Conservation (phyloP, 2,113 vertebrate genomes). For the Perognathus longimembris region DNA sequence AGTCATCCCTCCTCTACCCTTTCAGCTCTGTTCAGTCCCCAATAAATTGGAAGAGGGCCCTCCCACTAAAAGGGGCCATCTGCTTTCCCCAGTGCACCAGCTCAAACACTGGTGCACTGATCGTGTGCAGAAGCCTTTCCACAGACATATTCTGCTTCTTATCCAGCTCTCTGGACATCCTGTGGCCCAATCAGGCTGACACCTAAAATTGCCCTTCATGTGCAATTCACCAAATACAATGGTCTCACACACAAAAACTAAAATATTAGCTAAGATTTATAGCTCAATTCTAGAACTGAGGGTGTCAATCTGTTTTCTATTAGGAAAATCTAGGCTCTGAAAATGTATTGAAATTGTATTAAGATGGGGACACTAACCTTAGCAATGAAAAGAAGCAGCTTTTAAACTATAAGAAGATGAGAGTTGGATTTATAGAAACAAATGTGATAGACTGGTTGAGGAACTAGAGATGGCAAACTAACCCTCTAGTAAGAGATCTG, state of each 20-base stretch:
- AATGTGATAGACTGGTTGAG: not conserved
- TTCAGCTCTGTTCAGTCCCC: not conserved
- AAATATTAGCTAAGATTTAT: not conserved
- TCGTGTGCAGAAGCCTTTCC: not conserved
- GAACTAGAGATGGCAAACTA: not conserved
- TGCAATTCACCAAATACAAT: not conserved
- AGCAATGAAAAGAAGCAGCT: conserved; percentile 1
- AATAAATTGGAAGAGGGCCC: not conserved
- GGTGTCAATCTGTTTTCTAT: not conserved
- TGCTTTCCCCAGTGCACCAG: not conserved
- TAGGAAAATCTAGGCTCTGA: not conserved
- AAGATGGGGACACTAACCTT: not conserved
- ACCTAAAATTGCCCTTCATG: not conserved
- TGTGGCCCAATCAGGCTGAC: not conserved
- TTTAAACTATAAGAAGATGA: not conserved
- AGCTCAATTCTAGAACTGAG: not conserved
- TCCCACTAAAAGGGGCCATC: not conserved
- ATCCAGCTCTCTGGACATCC: not conserved
- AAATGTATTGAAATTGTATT: not conserved
- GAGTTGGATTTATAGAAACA: not conserved
- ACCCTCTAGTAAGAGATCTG: not conserved
- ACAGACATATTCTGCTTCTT: not conserved
- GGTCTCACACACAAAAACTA: not conserved
- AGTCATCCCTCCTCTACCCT: not conserved
- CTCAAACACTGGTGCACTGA: not conserved